A percentile compares a stretch with the other conserved stretches of the same genome.
Conservation (phyloP, 2,888 invertebrate species). For the Esperia sulphurella region DNA sequence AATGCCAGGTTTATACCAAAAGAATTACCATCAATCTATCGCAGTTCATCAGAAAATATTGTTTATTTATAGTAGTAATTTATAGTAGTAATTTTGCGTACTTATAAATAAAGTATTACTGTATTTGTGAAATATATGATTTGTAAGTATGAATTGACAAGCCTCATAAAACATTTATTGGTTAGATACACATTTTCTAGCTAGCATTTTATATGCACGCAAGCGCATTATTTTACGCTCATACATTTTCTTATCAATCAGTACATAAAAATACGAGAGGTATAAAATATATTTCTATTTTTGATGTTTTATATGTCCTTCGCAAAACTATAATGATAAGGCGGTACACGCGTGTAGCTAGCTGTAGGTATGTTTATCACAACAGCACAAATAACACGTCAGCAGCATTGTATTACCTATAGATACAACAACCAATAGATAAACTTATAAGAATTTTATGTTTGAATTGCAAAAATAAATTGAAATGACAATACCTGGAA, state of each 20-base stretch:
- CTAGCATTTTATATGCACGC: background rate
- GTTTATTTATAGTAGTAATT: too few species aligned
- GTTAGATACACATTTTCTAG: too few species aligned
- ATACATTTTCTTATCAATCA: conserved; percentile 6
- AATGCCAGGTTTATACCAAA: too few species aligned
- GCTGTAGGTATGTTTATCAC: conserved; percentile 7
- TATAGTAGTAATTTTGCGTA: too few species aligned
- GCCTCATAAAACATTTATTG: too few species aligned
- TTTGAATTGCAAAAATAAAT: too few species aligned
- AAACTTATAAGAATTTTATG: background rate
- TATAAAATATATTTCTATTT: conserved; percentile 9
- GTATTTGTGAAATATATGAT: too few species aligned
- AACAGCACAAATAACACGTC: conserved; percentile 1
- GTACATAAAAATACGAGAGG: conserved; percentile 6
- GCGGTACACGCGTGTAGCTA: background rate
- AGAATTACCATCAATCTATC: too few species aligned
- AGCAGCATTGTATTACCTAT: background rate
- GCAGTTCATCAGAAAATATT: too few species aligned
- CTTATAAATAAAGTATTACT: too few species aligned
- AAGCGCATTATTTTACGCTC: background rate
- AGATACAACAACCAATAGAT: background rate
- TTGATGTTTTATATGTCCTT: conserved; percentile 13
- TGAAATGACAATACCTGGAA: too few species aligned
- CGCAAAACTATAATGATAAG: conserved; percentile 11
- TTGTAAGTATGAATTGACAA: too few species aligned